Evolutionary conservation across 37 sponge, comb jelly and placozoan species (phyloP).

Genomic region (Haliclona indistincta): DNA sequence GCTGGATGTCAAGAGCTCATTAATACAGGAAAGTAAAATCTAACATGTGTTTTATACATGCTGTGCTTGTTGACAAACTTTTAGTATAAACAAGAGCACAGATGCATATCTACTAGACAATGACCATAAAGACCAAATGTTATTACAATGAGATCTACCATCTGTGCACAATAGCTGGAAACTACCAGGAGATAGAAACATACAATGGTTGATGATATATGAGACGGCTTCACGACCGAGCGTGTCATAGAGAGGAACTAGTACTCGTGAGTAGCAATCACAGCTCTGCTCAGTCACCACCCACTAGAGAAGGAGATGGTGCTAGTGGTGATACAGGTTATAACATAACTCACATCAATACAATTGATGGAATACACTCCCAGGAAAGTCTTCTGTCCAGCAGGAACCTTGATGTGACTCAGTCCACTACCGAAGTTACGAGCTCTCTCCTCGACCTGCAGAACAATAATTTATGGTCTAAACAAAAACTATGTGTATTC

Average conservation of each 20-base stretch:
- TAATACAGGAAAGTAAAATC: too few relatives aligned
- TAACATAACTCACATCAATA: conserved; percentile 52
- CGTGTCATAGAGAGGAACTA: conserved; percentile 97
- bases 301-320: too few relatives aligned
- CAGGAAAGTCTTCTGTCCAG: conserved; percentile 85
- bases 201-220: conserved; percentile 88
- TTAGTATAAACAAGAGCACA: too few relatives aligned
- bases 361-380: conserved; percentile 81
- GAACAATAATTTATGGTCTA: background rate
- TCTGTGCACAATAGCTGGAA: background rate
- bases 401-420: conserved; percentile 41
- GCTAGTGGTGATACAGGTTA: too few relatives aligned
- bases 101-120: too few relatives aligned
- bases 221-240: conserved; percentile 90
- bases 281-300: conserved; percentile 81
- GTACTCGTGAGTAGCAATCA: conserved; percentile 75
- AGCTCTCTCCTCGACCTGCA: conserved; percentile 67
- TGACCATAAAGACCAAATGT: too few relatives aligned
- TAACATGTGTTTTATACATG: too few relatives aligned
- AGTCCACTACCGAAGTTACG: conserved; percentile 84
- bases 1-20: conserved; percentile 48
- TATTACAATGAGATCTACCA: too few relatives aligned
- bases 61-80: too few relatives aligned
- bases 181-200: background rate
- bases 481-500: background rate